Evolutionary conservation across 2,113 vertebrate genomes (phyloP).

Genomic region (Thymallus thymallus): DNA sequence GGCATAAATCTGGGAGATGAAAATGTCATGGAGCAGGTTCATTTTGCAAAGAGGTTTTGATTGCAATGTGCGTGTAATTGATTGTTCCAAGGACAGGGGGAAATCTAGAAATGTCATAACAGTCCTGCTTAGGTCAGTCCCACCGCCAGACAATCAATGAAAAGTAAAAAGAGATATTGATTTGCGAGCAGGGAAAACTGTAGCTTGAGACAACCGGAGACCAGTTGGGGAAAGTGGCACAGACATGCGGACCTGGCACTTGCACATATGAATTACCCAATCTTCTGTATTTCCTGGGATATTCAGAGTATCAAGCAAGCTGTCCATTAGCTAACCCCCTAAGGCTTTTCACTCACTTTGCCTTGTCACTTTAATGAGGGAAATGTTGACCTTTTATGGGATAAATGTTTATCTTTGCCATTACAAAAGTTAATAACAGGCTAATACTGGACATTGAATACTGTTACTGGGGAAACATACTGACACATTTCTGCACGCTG

Average conservation of each 20-base stretch:
- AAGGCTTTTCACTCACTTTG: slow-evolving; percentile 57
- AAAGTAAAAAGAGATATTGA: slow-evolving; percentile 82
- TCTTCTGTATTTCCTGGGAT: slow-evolving; percentile 66
- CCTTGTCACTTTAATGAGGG: slow-evolving; percentile 68
- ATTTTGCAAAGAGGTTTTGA: slow-evolving; percentile 84
- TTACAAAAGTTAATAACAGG: slow-evolving; percentile 57
- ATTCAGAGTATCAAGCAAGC: slow-evolving; percentile 58
- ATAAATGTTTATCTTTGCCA: slow-evolving; percentile 62
- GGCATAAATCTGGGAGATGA: slow-evolving; percentile 81
- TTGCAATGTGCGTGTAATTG: slow-evolving; percentile 81
- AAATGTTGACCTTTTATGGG: slow-evolving; percentile 66
- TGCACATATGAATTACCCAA: slow-evolving; percentile 73
- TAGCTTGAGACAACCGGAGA: slow-evolving; percentile 75
- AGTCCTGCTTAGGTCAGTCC: slow-evolving; percentile 79
- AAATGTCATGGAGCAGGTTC: slow-evolving; percentile 82
- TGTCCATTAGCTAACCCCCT: slow-evolving; percentile 65
- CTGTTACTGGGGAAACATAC: slow-evolving; percentile 28
- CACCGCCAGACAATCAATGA: slow-evolving; percentile 79
- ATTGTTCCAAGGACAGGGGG: slow-evolving; percentile 83
- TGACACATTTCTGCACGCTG: neutral
- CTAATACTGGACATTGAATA: slow-evolving; percentile 43
- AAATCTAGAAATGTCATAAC: slow-evolving; percentile 86
- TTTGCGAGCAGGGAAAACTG: slow-evolving; percentile 73
- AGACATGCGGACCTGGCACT: slow-evolving; percentile 72
- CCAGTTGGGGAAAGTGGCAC: slow-evolving; percentile 65